Conservation (phyloP, 2,113 vertebrate genomes). For the Aptenodytes patagonicus region DNA sequence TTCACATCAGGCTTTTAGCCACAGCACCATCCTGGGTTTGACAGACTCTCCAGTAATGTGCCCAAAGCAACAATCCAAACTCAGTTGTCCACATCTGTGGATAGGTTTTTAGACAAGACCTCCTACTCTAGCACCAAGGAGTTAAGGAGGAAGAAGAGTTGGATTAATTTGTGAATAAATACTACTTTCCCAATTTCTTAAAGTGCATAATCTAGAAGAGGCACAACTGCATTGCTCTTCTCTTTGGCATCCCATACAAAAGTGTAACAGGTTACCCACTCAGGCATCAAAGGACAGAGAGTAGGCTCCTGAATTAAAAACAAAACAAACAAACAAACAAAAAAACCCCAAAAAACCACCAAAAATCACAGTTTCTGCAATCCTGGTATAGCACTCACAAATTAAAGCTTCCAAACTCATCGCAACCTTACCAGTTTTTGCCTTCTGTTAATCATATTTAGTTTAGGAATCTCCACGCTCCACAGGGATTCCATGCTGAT, state of each 20-base stretch:
- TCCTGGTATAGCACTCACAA: not conserved
- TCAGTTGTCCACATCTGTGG: not conserved
- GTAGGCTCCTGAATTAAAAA: not conserved
- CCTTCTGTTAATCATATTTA: not conserved
- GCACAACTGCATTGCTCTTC: not conserved
- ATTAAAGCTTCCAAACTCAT: not conserved
- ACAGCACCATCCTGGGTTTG: not conserved
- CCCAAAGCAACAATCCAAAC: not conserved
- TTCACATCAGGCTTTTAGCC: not conserved
- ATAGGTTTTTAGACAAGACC: not conserved
- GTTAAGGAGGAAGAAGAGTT: not conserved
- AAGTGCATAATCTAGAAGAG: not conserved
- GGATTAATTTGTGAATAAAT: not conserved
- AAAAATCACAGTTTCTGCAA: not conserved
- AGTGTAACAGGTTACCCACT: not conserved
- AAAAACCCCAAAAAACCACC: not conserved
- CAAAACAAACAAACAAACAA: not conserved
- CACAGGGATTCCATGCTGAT: not conserved
- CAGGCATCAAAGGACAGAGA: not conserved
- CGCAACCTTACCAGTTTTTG: conserved; percentile 22
- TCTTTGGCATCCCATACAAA: not conserved
- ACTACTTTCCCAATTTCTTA: not conserved
- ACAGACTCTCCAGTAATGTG: not conserved
- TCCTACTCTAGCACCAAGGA: not conserved
- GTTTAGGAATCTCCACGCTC: not conserved